Evolutionary conservation across 64 coral and sea anemone genomes (phyloP).

Genomic region (Hydrozoanthus tunicans): DNA sequence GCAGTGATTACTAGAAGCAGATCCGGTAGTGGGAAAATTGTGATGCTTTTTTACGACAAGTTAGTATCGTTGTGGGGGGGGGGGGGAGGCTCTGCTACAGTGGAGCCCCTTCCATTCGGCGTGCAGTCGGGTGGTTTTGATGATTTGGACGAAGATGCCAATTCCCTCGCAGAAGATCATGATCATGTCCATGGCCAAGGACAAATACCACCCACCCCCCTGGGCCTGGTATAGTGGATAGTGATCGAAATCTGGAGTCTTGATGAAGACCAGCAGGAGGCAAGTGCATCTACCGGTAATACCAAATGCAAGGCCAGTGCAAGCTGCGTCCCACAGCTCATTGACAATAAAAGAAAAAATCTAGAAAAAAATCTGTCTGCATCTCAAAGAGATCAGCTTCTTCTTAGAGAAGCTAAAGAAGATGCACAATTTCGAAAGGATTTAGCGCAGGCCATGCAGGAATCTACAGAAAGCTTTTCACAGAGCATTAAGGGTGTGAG

Average conservation of each 20-base stretch:
- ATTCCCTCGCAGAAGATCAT: not conserved
- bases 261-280: too few species aligned
- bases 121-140: not conserved
- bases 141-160: not conserved
- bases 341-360: constrained; percentile 69
- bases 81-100: constrained; percentile 56
- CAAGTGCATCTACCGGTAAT: too few species aligned
- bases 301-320: too few species aligned
- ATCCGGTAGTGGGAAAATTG: constrained; percentile 59
- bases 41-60: constrained; percentile 20
- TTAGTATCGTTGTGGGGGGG: constrained; percentile 36
- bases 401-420: constrained; percentile 60
- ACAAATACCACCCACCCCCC: too few species aligned
- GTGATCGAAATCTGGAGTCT: too few species aligned
- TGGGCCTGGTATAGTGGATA: too few species aligned
- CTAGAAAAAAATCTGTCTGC: constrained; percentile 50
- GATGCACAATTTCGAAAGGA: constrained; percentile 67
- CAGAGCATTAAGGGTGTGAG: constrained; percentile 52
- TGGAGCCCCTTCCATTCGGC: constrained; percentile 42
- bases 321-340: constrained; percentile 27
- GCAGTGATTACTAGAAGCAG: constrained; percentile 52
- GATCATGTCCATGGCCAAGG: not conserved
- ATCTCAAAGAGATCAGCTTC: constrained; percentile 64
- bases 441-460: constrained; percentile 48
- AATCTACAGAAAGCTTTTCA: constrained; percentile 52